Conservation (phyloP, 1,140 invertebrate species). For the Bombus cullumanus region DNA sequence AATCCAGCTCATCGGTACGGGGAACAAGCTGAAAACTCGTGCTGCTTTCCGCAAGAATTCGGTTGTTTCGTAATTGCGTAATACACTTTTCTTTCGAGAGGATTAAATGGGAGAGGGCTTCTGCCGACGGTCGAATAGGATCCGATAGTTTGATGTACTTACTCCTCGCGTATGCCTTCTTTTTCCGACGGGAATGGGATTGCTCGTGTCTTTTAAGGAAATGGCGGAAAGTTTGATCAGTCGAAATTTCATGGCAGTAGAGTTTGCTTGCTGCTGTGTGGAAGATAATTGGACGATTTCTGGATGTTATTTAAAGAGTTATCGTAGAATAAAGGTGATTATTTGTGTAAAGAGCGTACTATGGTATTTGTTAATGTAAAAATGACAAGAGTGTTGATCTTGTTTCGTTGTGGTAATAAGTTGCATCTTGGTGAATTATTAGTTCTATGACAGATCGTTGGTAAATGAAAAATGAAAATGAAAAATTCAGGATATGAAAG, state of each 20-base stretch:
- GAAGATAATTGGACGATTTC: background rate
- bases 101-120: conserved; percentile 8
- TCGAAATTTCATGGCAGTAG: background rate
- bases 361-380: too few species aligned
- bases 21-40: background rate
- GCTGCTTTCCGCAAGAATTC: background rate
- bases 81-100: conserved; percentile 11
- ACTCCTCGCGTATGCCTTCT: background rate
- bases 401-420: too few species aligned
- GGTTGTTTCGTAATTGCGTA: conserved; percentile 15
- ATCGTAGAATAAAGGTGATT: background rate
- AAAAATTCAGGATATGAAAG: too few species aligned
- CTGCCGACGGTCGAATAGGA: background rate
- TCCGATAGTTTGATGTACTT: background rate
- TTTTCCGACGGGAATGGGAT: background rate
- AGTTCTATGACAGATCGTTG: too few species aligned
- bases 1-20: conserved; percentile 2
- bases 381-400: too few species aligned
- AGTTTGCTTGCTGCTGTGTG: too few species aligned
- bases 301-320: background rate
- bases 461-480: too few species aligned
- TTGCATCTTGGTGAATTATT: too few species aligned
- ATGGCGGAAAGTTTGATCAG: conserved; percentile 5
- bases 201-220: background rate
- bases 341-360: too few species aligned